A percentile compares a stretch with the other conserved stretches of the same genome.
Evolutionary conservation across 2,888 invertebrate genomes (phyloP).

Genomic region (Tipula lateralis): DNA sequence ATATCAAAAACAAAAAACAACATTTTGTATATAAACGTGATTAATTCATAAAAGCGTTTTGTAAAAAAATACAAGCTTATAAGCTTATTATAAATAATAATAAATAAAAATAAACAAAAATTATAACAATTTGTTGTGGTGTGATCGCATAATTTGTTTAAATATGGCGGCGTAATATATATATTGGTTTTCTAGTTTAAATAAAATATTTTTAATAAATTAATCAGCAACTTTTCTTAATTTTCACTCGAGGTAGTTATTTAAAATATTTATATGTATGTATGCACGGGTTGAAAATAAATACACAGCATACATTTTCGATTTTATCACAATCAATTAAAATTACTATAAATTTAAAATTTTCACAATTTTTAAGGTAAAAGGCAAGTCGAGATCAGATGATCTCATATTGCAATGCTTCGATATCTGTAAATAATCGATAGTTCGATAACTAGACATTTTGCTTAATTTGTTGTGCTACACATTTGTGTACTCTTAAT

Average conservation of each 20-base stretch:
- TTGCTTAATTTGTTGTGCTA: no score
- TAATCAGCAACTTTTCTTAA: not conserved
- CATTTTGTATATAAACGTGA: constrained; percentile 20
- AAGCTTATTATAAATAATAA: not conserved
- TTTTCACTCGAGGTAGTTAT: not conserved
- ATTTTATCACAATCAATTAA: no score
- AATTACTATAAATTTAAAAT: no score
- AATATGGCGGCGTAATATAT: not conserved
- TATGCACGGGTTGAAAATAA: no score
- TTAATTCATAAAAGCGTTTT: not conserved
- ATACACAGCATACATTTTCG: no score
- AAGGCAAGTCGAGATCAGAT: no score
- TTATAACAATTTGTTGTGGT: not conserved
- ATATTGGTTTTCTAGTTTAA: not conserved
- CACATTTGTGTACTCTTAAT: no score
- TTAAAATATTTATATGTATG: no score
- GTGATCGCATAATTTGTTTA: not conserved
- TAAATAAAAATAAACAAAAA: not conserved
- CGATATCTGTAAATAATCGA: no score
- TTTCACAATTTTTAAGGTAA: no score
- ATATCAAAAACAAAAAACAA: constrained; percentile 6
- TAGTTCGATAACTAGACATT: no score
- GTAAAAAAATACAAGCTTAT: not conserved
- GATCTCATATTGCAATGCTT: no score
- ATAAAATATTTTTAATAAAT: not conserved